phyloP scores from a whole-genome alignment of 2,797 vertebrate genomes.

The Crenichthys baileyi region DNA sequence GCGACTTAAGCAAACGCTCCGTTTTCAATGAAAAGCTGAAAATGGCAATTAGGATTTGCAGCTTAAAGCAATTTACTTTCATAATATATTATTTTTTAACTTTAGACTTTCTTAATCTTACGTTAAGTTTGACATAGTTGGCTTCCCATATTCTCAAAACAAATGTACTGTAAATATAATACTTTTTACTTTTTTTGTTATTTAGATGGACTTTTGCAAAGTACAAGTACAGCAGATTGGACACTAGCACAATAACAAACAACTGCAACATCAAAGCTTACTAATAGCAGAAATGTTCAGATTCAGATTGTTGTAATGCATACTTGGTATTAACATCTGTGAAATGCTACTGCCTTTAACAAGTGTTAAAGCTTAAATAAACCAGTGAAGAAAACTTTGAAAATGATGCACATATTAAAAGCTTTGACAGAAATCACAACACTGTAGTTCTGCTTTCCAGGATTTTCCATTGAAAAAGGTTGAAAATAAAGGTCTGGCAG shows the following conservation, averaged over 20 bases:
- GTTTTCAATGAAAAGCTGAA: background rate
- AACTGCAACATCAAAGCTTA: conserved; percentile 10
- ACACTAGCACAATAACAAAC: conserved; percentile 23
- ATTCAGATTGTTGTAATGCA: conserved; percentile 24
- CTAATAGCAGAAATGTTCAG: conserved; percentile 10
- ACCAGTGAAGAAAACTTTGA: background rate
- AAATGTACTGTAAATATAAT: conserved; percentile 18
- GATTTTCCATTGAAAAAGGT: background rate
- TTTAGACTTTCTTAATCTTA: background rate
- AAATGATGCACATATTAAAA: background rate
- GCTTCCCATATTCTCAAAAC: background rate
- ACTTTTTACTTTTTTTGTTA: conserved; percentile 9
- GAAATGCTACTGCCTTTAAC: conserved; percentile 11
- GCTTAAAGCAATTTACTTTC: conserved; percentile 29
- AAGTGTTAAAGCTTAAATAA: background rate
- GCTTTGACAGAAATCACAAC: background rate
- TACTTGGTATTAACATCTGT: conserved; percentile 4
- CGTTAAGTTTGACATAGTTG: conserved; percentile 14
- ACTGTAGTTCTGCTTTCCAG: background rate
- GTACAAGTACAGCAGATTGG: conserved; percentile 7
- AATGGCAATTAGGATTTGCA: background rate
- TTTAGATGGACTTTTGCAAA: conserved; percentile 1
- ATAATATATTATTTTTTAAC: conserved; percentile 6
- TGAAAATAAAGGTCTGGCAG: background rate
- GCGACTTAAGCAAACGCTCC: conserved; percentile 23